phyloP scores from a whole-genome alignment of 2,888 invertebrate genomes.

The Punctoribates punctum region DNA sequence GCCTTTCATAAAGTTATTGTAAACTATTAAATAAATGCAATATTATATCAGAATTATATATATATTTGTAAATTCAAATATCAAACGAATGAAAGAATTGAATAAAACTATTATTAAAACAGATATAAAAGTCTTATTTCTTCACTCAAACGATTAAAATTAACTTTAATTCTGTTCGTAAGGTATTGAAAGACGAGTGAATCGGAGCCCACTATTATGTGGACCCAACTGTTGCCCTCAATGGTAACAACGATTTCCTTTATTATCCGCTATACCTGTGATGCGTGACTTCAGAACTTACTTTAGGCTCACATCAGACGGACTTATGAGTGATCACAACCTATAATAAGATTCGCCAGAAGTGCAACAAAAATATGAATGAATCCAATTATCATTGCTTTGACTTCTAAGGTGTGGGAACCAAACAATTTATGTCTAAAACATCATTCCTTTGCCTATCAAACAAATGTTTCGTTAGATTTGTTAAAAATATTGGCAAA shows the following conservation, averaged over 20 bases:
- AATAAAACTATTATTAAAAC: too few relatives aligned
- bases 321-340: neutral
- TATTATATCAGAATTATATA: neutral
- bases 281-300: slow-evolving; percentile 10
- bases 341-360: slow-evolving; percentile 19
- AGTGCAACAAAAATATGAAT: slow-evolving; percentile 7
- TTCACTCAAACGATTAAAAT: too few relatives aligned
- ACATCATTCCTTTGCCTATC: neutral
- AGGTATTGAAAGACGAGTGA: neutral
- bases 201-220: neutral
- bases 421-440: neutral
- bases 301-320: neutral
- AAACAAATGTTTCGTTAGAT: neutral
- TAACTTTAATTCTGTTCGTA: neutral
- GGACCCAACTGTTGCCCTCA: neutral
- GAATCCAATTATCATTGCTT: neutral
- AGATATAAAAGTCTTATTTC: too few relatives aligned
- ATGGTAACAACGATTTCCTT: slow-evolving; percentile 6
- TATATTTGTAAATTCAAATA: neutral
- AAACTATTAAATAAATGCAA: neutral
- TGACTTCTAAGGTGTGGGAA: slow-evolving; percentile 25
- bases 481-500: too few relatives aligned
- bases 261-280: neutral
- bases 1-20: slow-evolving; percentile 8
- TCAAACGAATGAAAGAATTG: too few relatives aligned